Base-by-base conservation (phyloP, 2,113 vertebrate genomes). In the Spilogale gracilis region DNA sequence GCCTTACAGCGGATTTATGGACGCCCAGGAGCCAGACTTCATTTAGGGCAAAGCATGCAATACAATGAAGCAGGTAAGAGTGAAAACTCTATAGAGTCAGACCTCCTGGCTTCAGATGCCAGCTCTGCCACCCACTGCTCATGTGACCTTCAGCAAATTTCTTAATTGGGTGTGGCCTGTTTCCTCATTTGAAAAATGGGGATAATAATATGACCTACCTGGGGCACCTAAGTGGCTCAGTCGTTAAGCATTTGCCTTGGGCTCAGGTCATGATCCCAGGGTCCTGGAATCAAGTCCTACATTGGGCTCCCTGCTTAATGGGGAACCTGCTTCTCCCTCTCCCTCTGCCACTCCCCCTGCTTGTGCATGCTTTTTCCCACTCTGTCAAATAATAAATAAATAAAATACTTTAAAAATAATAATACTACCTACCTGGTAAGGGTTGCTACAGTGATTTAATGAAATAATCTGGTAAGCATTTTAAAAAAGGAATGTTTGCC, bases 371-470 rank as follows among this genome's bases (percentile, higher is more conserved):
- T 6, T 27, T 63, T 11, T 65, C 61, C 30, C 25, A 30, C 63
- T 65, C 63, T 65, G 63, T 65, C 63, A 14, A 65, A 65, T 65
- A 30, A 65, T 65, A 65, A 65, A 13, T 30, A 13, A 65, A 6
- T 65, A 65, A 65, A 30, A 30, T 30, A 12, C 30, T 30, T 61
- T 10, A 0, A 30, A 63, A 65, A n/a, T n/a, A 17, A 80, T 63
- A 94, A 50, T 73, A 74, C 8, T 73, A 95, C 61, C 32, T 27
- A 63, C 4, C 25, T 20, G 54, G 50, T 32, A 69, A 27, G 23
- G 69, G 3, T 88, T 90, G 10, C 81, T 95, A 11, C 94, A 45
- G 95, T 12, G 11, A 91, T 94, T 78, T 83, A 69, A 71, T 92
- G 25, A 93, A 80, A 73, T 89, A 65, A 82, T 48, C 58, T 30